A percentile compares a stretch with the other conserved stretches of the same genome.
Evolutionary conservation across 2,797 vertebrate genomes (phyloP).

Genomic region (Sebastes steindachneri): DNA sequence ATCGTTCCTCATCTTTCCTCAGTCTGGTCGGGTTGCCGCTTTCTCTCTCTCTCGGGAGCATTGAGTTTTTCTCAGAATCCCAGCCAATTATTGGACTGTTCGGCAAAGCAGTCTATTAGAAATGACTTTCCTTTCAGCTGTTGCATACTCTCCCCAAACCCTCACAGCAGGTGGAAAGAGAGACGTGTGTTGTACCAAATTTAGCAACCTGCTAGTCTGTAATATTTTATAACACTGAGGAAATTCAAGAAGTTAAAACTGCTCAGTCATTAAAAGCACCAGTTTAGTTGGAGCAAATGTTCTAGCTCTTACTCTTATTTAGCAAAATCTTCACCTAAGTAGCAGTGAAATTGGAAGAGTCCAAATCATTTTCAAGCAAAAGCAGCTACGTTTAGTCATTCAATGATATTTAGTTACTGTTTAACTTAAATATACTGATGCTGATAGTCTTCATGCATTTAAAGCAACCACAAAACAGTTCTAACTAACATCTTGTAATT

Average conservation of each 20-base stretch:
- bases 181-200: not conserved
- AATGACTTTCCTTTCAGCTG: constrained; percentile 29
- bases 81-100: constrained; percentile 51
- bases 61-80: constrained; percentile 32
- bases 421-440: not conserved
- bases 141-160: not conserved
- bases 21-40: constrained; percentile 16
- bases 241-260: not conserved
- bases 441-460: not conserved
- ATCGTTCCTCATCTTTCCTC: constrained; percentile 27
- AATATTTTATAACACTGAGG: not conserved
- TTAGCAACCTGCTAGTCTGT: not conserved
- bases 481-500: not conserved
- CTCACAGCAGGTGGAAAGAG: not conserved
- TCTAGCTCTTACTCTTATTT: not conserved
- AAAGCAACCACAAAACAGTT: not conserved
- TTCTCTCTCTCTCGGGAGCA: constrained; percentile 23
- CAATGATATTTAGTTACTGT: not conserved
- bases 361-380: not conserved
- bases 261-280: not conserved
- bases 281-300: not conserved
- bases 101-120: constrained; percentile 4
- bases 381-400: not conserved
- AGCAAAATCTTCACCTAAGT: not conserved
- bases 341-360: not conserved